Conservation (phyloP, 2,113 vertebrate species). For the Aspiorhynchus laticeps region DNA sequence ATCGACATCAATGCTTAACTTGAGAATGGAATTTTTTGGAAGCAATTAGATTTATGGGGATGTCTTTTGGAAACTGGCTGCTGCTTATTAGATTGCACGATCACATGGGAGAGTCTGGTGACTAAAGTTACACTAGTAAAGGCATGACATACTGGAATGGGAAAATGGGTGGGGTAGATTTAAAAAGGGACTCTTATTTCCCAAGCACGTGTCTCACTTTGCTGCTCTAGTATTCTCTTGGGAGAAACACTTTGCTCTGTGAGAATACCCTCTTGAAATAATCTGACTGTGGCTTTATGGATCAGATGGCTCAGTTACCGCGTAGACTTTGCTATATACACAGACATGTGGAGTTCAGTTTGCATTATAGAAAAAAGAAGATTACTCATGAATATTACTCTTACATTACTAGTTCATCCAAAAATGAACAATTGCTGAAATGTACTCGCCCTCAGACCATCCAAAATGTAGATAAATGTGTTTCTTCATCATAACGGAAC, state of each 20-base stretch:
- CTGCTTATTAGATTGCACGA: conserved; percentile 30
- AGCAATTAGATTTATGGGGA: conserved; percentile 1
- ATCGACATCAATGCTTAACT: no score
- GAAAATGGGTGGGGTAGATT: conserved; percentile 4
- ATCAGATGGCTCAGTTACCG: no score
- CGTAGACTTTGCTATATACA: no score
- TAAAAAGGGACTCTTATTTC: conserved; percentile 12
- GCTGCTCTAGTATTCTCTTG: neutral
- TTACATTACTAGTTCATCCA: no score
- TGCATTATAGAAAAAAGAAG: no score
- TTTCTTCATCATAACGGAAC: neutral
- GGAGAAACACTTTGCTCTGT: conserved; percentile 2
- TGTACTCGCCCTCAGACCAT: no score
- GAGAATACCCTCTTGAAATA: neutral
- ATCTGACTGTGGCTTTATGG: no score
- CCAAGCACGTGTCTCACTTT: conserved; percentile 8
- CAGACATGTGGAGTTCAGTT: no score
- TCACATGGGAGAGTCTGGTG: conserved; percentile 23
- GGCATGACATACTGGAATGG: conserved; percentile 31
- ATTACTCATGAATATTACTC: no score
- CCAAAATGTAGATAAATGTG: neutral
- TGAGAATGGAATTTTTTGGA: neutral
- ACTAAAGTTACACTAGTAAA: conserved; percentile 24
- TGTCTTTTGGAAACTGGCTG: neutral
- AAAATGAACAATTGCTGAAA: no score